A percentile compares a stretch with the other conserved stretches of the same genome.
phyloP scores from a whole-genome alignment of 1,140 invertebrate genomes.

The Chelonus insularis region DNA sequence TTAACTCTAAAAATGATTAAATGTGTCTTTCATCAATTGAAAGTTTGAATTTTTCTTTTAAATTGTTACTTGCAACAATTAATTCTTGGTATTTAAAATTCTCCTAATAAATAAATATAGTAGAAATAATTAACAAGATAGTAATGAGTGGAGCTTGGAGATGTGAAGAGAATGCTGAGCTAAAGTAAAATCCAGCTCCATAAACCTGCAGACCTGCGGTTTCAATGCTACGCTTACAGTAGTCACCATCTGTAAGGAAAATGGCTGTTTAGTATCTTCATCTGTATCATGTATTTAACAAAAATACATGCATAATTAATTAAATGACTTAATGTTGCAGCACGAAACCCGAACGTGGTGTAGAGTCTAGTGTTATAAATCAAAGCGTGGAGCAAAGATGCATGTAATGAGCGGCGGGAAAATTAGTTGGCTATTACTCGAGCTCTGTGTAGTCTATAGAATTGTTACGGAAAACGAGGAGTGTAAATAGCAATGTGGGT shows the following conservation, averaged over 20 bases:
- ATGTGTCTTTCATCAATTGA: too few species aligned
- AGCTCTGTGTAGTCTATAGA: too few species aligned
- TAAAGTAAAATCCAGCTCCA: constrained; percentile 75
- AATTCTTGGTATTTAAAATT: too few species aligned
- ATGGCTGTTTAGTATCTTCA: background rate
- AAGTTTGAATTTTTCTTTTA: too few species aligned
- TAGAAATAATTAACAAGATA: background rate
- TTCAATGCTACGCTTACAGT: constrained; percentile 83
- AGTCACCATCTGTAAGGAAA: constrained; percentile 71
- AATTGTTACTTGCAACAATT: too few species aligned
- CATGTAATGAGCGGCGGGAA: background rate
- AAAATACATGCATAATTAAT: too few species aligned
- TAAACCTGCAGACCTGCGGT: constrained; percentile 81
- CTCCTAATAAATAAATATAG: constrained; percentile 8
- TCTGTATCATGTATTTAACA: too few species aligned
- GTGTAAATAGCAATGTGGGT: background rate
- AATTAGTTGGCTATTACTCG: constrained; percentile 4
- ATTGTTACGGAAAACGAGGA: too few species aligned
- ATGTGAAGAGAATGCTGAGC: constrained; percentile 28
- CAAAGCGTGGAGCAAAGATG: background rate
- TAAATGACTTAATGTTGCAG: too few species aligned
- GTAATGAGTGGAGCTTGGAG: background rate
- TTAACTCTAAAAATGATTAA: too few species aligned
- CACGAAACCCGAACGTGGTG: background rate
- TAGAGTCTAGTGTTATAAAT: background rate